These are phyloP conservation scores for Smithornis capensis DNA, from an alignment of 2,113 vertebrate species.

Conservation along the genomic window DNA sequence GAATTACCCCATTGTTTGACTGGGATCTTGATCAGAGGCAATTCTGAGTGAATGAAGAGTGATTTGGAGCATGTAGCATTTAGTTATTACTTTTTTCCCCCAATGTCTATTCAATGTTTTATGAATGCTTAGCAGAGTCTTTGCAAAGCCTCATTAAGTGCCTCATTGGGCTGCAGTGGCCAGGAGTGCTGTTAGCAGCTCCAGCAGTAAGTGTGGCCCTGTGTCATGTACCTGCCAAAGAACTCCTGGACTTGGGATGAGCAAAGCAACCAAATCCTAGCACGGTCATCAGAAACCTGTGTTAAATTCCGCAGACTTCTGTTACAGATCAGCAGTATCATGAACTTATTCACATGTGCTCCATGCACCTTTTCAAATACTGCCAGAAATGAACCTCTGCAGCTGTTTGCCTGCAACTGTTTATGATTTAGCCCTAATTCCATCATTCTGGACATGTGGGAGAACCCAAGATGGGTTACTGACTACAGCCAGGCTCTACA, in stretches of 20 bases:
- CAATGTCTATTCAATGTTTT: background rate
- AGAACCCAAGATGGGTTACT: background rate
- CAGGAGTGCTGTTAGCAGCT: background rate
- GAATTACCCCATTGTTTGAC: background rate
- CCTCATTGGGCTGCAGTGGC: background rate
- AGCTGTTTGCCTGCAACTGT: background rate
- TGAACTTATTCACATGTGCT: background rate
- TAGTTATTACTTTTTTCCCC: background rate
- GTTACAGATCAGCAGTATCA: background rate
- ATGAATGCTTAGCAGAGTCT: background rate
- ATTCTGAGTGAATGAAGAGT: background rate
- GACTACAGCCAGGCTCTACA: background rate
- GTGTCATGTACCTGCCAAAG: background rate
- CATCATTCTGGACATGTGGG: background rate
- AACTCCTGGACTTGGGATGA: background rate
- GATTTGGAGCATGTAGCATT: background rate
- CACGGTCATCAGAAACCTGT: rapidly evolving
- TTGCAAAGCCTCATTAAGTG: background rate
- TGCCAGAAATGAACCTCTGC: background rate
- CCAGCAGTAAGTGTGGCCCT: background rate
- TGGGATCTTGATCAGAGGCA: background rate
- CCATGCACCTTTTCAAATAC: background rate
- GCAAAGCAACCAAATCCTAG: background rate
- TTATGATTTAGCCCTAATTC: background rate
- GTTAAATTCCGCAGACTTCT: background rate